Evolutionary conservation across 92 coral and sea anemone species (phyloP), one percentile per base, ranked within the genome.

Genomic region (Epizoanthus fatuus): DNA sequence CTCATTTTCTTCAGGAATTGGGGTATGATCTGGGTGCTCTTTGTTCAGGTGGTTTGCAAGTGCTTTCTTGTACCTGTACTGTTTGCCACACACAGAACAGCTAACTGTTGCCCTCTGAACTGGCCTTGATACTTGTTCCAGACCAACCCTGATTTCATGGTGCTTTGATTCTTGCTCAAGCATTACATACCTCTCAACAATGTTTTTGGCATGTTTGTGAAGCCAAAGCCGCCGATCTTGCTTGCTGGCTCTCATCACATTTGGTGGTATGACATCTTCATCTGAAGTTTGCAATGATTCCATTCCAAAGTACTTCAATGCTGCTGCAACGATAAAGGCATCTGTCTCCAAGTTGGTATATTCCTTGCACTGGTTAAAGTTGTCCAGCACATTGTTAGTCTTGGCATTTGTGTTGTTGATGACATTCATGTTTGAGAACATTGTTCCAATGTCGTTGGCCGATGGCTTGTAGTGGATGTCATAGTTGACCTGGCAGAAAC

Each of bases 321-420:
- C 64, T 60, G 93, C 96, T 29, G 93, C 87, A 9, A 82, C 85
- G 47, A 92, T 71, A n/a, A 80, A 69, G 4, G 93, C 95, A 72
- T 86, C 93, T 12, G 89, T 92, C 68, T 92, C 91, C 0, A 86
- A 49, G 55, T 89, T 84, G 22, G 81, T 88, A 79, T 65, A 93
- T 25, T 90, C 92, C 81, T 93, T 93, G 63, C 90, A 90, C 25
- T 72, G 47, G 53, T 93, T 93, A 53, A 93, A 93, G 81, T 93
- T 93, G 78, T 93, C 92, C n/a, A 87, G 66, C 7, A 93, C 92
- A 69, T 93, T 93, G n/a, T 63, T 75, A 7, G 96, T 93, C 59
- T 87, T 93, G 14, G 93, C 93, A 80, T 93, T 93, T 9, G 84
- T 74, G 55, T 84, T 80, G 92, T 87, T 79, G 32, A 75, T 78